Conservation (phyloP, 2,888 invertebrate species). For the Phyllotreta cruciferae region DNA sequence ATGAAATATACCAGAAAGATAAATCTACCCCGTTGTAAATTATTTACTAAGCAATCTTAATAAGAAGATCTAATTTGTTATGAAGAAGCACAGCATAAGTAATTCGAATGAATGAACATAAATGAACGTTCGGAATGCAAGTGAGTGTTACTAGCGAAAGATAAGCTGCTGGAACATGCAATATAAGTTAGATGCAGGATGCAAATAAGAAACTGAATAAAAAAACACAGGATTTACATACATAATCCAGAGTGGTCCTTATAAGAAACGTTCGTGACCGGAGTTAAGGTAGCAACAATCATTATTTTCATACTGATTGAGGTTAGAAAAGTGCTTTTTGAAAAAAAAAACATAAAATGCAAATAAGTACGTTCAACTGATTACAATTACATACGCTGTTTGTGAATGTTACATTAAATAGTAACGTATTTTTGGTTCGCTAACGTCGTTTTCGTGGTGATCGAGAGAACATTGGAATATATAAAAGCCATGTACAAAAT, state of each 20-base stretch:
- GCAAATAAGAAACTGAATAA: constrained; percentile 5
- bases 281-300: constrained; percentile 20
- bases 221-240: constrained; percentile 19
- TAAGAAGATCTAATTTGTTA: too few species aligned
- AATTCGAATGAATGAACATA: too few species aligned
- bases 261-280: constrained; percentile 12
- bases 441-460: constrained; percentile 30
- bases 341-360: constrained; percentile 24
- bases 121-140: too few species aligned
- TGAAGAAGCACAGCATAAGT: too few species aligned
- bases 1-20: too few species aligned
- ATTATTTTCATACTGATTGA: constrained; percentile 31
- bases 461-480: constrained; percentile 40
- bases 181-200: too few species aligned
- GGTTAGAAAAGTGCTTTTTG: constrained; percentile 35
- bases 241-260: constrained; percentile 18
- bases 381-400: constrained; percentile 36
- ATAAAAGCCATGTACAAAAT: constrained; percentile 55
- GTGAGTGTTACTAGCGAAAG: too few species aligned
- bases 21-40: too few species aligned
- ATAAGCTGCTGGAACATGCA: background rate
- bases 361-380: constrained; percentile 28
- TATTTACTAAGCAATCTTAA: too few species aligned
- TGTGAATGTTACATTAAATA: constrained; percentile 25
- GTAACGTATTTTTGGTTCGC: constrained; percentile 12